Percentiles rank a stretch among this genome's conserved stretches.
Evolutionary conservation across 2,113 vertebrate genomes (phyloP).

Genomic region (Natator depressus): DNA sequence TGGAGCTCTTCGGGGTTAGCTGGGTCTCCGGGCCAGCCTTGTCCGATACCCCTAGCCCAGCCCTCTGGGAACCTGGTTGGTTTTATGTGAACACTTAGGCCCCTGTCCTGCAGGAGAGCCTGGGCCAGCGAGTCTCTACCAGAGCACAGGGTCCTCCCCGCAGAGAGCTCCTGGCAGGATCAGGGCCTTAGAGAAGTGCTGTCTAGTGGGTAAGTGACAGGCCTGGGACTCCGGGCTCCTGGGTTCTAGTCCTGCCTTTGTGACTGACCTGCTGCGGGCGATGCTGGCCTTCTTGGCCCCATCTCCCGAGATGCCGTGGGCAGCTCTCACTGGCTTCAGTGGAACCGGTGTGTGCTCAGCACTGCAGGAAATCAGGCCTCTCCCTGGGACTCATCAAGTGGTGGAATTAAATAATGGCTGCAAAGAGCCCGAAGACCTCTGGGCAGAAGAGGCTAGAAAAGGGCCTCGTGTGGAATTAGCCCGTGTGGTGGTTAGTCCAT

Average conservation of each 20-base stretch:
- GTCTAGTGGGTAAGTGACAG: not conserved
- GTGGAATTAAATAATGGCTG: not conserved
- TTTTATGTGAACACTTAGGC: no score
- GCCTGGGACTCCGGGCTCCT: not conserved
- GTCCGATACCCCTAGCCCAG: not conserved
- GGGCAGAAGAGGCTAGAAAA: fast-evolving
- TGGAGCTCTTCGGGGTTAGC: no score
- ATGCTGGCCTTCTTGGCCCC: not conserved
- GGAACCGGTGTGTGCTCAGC: not conserved
- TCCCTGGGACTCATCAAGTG: not conserved
- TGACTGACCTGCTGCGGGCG: fast-evolving
- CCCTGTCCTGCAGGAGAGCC: not conserved
- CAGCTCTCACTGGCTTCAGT: not conserved
- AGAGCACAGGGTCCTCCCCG: no score
- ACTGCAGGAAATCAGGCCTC: not conserved
- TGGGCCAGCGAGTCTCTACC: not conserved
- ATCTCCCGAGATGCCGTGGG: not conserved
- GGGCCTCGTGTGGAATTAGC: not conserved
- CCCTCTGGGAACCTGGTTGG: not conserved
- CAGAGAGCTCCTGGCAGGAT: no score
- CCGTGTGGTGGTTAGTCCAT: fast-evolving
- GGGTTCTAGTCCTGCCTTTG: not conserved
- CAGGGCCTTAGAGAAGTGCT: not conserved
- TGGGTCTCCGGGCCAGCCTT: no score
- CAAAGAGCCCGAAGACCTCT: slow-evolving; percentile 1